Evolutionary conservation across 2,888 invertebrate species (phyloP), one percentile per base, ranked within the genome.

Genomic region (Limnephilus rhombicus): DNA sequence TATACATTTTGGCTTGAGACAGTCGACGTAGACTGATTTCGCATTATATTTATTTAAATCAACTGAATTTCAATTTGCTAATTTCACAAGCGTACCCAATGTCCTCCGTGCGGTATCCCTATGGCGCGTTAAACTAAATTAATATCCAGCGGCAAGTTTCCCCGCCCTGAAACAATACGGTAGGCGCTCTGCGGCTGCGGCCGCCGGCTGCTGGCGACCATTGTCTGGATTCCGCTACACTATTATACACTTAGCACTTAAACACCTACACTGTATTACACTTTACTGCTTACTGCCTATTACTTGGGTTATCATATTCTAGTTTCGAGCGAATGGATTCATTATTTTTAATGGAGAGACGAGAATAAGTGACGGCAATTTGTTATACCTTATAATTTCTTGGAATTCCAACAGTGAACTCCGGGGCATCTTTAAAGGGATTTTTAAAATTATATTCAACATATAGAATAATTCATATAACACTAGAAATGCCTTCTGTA

Each of bases 121-220:
- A 68, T 5, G 31, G 83, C 37, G 24, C 18, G 83, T 83, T 34
- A 24, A 83, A 83, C 37, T 83, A 83, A 83, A 83, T 83, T 37
- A 83, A 83, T 83, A 83, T 83, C 83, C 83, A 83, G 15, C 83
- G 83, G 83, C 83, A 37, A 83, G 82, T 34, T 34, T 41, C 83
- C 37, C 83, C 34, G 83, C 68, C 68, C n/a, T 68, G 68, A 68
- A 9, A 68, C 68, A 68, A 68, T n/a, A 24, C 24, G 68, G 68
- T 68, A 68, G 68, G 68, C 68, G 68, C 68, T 68, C 49, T 49
- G 49, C 3, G 49, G 49, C 49, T 15, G 49, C 49, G 49, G 24
- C 68, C 18, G 53, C 18, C 18, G 15, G 53, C 53, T 15, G 53
- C 53, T 68, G 68, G 24, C 68, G 68, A 68, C 68, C 68, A 68